These are phyloP conservation scores for Poeciliopsis paucimaculata DNA, from an alignment of 2,797 vertebrate species.

Conservation along the genomic window DNA sequence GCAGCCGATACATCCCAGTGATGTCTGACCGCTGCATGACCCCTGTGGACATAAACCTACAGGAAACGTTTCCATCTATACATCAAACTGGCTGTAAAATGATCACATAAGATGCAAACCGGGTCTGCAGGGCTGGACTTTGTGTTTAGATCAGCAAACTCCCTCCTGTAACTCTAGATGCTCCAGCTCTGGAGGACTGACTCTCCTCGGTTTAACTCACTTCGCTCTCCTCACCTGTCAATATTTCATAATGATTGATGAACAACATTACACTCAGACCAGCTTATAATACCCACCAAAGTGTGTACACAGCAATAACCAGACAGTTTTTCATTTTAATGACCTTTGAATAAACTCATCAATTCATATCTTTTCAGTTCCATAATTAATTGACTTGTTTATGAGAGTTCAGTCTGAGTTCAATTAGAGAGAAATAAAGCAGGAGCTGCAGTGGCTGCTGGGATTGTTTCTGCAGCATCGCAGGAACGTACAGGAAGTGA, in stretches of 20 bases:
- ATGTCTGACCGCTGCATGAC: too few species aligned
- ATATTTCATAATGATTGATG: not conserved
- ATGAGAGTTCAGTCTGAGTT: not conserved
- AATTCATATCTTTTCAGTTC: not conserved
- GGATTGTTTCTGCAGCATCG: conserved; percentile 34
- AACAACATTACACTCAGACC: not conserved
- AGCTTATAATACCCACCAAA: not conserved
- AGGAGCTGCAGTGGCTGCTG: conserved; percentile 14
- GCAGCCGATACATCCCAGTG: too few species aligned
- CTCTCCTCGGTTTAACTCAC: not conserved
- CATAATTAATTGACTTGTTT: conserved; percentile 1
- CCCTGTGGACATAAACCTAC: too few species aligned
- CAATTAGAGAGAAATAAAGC: not conserved
- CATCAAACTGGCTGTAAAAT: too few species aligned
- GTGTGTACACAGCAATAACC: not conserved
- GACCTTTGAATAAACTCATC: not conserved
- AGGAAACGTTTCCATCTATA: too few species aligned
- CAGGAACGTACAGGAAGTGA: conserved; percentile 26
- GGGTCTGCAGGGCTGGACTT: too few species aligned
- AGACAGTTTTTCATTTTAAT: not conserved
- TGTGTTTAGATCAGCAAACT: too few species aligned
- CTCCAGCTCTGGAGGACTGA: not conserved
- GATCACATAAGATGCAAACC: too few species aligned
- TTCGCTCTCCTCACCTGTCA: not conserved
- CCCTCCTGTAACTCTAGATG: not conserved